Percentiles rank a stretch among this genome's conserved stretches.
Conservation (phyloP, 30 jellyfish, hydroid and myxozoan genomes). For the Pelagia noctiluca region DNA sequence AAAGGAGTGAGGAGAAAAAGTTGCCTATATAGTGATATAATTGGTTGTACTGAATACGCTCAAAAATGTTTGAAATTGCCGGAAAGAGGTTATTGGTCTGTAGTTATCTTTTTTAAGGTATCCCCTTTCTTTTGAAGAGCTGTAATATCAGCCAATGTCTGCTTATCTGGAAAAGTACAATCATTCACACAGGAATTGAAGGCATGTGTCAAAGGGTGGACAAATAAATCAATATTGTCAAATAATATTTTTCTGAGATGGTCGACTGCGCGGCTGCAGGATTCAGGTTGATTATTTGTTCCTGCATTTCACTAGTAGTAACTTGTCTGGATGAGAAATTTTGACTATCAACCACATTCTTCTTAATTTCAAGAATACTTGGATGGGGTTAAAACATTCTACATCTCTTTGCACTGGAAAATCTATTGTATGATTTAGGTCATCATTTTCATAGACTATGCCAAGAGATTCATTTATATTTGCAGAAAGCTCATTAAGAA, state of each 20-base stretch:
- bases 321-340: conserved; percentile 8
- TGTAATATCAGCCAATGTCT: not conserved
- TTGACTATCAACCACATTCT: conserved; percentile 1
- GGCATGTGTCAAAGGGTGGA: too few species aligned
- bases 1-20: conserved; percentile 3
- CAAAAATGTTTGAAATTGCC: not conserved
- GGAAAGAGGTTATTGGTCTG: not conserved
- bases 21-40: not conserved
- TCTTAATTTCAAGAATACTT: not conserved
- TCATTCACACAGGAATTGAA: conserved; percentile 4
- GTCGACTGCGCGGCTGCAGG: conserved; percentile 24
- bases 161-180: conserved; percentile 1
- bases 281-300: conserved; percentile 15
- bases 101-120: too few species aligned
- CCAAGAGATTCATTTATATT: conserved; percentile 46
- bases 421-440: too few species aligned
- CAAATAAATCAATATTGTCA: too few species aligned
- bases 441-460: conserved; percentile 27
- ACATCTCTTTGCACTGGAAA: not conserved
- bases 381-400: not conserved
- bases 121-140: too few species aligned
- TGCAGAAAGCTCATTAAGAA: conserved; percentile 40
- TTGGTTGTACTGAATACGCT: not conserved
- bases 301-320: conserved; percentile 9
- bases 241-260: conserved; percentile 32